These are phyloP conservation scores for Platynereis dumerilii DNA, from an alignment of 2,888 invertebrate species.

Conservation along the genomic window DNA sequence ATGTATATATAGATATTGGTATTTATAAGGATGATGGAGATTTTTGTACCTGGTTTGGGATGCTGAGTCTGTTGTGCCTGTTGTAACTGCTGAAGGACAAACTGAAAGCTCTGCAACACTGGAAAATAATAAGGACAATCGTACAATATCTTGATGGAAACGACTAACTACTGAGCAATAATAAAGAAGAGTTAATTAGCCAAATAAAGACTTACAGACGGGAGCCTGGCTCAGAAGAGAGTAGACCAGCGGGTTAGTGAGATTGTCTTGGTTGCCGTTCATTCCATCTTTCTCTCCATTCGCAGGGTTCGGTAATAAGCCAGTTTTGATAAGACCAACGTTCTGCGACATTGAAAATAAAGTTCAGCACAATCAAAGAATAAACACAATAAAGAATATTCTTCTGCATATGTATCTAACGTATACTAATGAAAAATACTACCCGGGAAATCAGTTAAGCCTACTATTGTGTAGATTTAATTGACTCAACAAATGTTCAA, in stretches of 20 bases:
- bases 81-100: constrained; percentile 21
- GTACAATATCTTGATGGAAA: too few species aligned
- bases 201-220: constrained; percentile 12
- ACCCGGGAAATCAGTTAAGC: too few species aligned
- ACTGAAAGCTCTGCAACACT: constrained; percentile 29
- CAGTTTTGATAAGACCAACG: constrained; percentile 6
- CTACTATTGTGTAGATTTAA: too few species aligned
- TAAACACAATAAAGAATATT: too few species aligned
- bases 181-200: too few species aligned
- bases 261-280: background rate
- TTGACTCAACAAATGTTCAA: too few species aligned
- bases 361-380: background rate
- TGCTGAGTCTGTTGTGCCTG: constrained; percentile 13
- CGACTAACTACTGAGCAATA: too few species aligned
- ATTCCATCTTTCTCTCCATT: background rate
- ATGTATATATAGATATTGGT: too few species aligned
- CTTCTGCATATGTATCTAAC: too few species aligned
- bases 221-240: constrained; percentile 24
- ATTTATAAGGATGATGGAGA: too few species aligned
- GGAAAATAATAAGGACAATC: constrained; percentile 9
- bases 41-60: constrained; percentile 18
- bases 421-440: too few species aligned
- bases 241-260: constrained; percentile 25
- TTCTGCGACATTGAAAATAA: constrained; percentile 1
- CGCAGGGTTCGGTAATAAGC: constrained; percentile 21